Conservation (phyloP, 2,888 invertebrate genomes). For the Atethmia centrago region DNA sequence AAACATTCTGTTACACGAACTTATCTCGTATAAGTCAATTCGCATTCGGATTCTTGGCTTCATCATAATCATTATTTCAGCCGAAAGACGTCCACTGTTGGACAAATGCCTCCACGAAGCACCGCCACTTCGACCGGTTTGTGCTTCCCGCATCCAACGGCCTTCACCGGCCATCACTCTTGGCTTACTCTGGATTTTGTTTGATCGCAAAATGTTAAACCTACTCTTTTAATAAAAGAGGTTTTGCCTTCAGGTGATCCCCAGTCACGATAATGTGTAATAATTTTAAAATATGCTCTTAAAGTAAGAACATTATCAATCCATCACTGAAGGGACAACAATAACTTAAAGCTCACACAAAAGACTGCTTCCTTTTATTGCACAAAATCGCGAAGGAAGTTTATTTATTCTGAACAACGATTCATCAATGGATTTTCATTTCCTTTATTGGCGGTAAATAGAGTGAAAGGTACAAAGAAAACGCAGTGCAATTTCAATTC, state of each 20-base stretch:
- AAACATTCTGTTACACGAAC: slow-evolving; percentile 36
- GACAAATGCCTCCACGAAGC: too few species aligned
- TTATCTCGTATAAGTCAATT: slow-evolving; percentile 35
- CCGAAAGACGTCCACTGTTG: too few species aligned
- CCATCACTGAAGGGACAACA: slow-evolving; percentile 54
- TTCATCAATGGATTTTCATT: slow-evolving; percentile 57
- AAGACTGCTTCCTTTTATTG: slow-evolving; percentile 42
- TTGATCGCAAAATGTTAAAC: slow-evolving; percentile 13
- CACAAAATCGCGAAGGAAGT: slow-evolving; percentile 31
- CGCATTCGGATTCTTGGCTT: slow-evolving; percentile 14
- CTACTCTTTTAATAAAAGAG: background rate
- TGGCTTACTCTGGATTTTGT: slow-evolving; percentile 18
- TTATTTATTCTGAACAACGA: slow-evolving; percentile 44
- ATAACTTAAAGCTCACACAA: slow-evolving; percentile 34
- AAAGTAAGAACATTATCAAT: slow-evolving; percentile 38
- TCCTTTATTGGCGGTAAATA: slow-evolving; percentile 42
- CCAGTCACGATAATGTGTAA: background rate
- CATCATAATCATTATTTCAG: too few species aligned
- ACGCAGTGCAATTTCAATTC: slow-evolving; percentile 31
- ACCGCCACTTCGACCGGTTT: too few species aligned
- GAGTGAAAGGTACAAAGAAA: slow-evolving; percentile 31
- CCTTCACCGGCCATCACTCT: background rate
- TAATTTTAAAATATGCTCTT: slow-evolving; percentile 3
- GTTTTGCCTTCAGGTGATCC: too few species aligned
- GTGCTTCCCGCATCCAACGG: too few species aligned